These are phyloP conservation scores for Pseudomyrmex flavicornis DNA, from an alignment of 1,140 invertebrate species.

Conservation along the genomic window DNA sequence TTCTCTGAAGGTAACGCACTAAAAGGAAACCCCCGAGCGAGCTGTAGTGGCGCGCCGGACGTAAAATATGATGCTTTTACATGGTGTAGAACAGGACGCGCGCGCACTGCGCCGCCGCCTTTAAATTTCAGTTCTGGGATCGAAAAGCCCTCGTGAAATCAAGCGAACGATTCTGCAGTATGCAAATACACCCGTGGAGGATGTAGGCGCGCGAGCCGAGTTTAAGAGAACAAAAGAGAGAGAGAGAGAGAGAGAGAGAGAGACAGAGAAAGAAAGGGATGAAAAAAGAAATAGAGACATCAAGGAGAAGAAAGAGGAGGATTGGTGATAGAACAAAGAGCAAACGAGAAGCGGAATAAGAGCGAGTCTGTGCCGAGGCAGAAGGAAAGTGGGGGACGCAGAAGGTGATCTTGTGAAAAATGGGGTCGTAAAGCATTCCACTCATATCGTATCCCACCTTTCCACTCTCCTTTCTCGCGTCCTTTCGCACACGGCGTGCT, in stretches of 20 bases:
- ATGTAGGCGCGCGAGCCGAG: slow-evolving; percentile 60
- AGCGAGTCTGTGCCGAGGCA: slow-evolving; percentile 42
- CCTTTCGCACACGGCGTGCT: background rate
- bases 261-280: background rate
- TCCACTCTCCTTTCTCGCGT: slow-evolving; percentile 54
- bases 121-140: slow-evolving; percentile 81
- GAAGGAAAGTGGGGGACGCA: slow-evolving; percentile 40
- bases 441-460: slow-evolving; percentile 75
- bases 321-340: slow-evolving; percentile 18
- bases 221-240: slow-evolving; percentile 39
- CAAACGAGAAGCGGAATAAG: slow-evolving; percentile 36
- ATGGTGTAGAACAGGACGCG: slow-evolving; percentile 63
- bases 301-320: slow-evolving; percentile 53
- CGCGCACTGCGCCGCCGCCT: slow-evolving; percentile 63
- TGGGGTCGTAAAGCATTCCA: slow-evolving; percentile 79
- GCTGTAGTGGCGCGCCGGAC: slow-evolving; percentile 12
- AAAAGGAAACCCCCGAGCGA: slow-evolving; percentile 43
- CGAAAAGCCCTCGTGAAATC: slow-evolving; percentile 78
- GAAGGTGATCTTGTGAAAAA: slow-evolving; percentile 78
- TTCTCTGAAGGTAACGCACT: slow-evolving; percentile 44
- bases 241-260: background rate
- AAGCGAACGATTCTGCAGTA: slow-evolving; percentile 76
- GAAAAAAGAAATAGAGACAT: slow-evolving; percentile 24
- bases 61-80: slow-evolving; percentile 84
- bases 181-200: slow-evolving; percentile 76